These are phyloP conservation scores for Orchesella cincta DNA, from an alignment of 1,140 invertebrate species.

Conservation along the genomic window DNA sequence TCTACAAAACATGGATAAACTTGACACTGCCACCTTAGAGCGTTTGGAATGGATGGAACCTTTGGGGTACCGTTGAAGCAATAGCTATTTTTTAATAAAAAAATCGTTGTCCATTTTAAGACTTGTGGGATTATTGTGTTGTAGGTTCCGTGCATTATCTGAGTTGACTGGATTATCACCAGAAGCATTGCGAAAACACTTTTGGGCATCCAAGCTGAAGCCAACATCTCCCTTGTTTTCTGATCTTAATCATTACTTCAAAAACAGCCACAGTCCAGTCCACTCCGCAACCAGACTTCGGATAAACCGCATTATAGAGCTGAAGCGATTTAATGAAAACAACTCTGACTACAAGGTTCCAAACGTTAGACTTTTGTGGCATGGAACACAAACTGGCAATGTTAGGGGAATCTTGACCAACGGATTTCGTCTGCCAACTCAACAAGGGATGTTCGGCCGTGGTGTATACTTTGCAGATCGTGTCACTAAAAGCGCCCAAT, in stretches of 20 bases:
- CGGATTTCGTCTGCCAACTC: not conserved
- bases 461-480: constrained; percentile 5
- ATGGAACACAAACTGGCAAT: not conserved
- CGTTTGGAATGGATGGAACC: not conserved
- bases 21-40: not conserved
- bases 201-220: not conserved
- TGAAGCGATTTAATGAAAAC: constrained; percentile 5
- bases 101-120: not conserved
- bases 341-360: not conserved
- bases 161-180: not conserved
- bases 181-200: not conserved
- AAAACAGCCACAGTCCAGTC: not conserved
- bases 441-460: not conserved
- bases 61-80: not conserved
- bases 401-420: not conserved
- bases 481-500: not conserved
- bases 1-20: not conserved
- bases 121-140: no score
- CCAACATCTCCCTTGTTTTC: not conserved
- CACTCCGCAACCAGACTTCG: not conserved
- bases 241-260: not conserved
- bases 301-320: not conserved
- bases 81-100: not conserved
- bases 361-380: constrained; percentile 5
- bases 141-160: not conserved